Base-by-base conservation (phyloP, 92 coral and sea anemone species). In the Ricordea florida region DNA sequence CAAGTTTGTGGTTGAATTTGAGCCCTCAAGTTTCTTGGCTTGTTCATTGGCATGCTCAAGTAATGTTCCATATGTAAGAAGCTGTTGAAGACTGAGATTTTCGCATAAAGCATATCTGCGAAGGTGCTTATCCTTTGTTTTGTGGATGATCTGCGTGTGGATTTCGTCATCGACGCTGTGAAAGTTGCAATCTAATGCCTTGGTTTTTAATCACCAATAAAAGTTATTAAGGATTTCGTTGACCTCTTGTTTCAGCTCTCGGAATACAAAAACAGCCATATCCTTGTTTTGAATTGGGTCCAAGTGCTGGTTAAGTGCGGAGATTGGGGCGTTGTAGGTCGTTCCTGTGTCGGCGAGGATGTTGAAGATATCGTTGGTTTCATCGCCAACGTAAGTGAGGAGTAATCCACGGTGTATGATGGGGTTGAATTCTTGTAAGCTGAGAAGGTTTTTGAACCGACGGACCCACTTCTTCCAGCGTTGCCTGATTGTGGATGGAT, bases 361-460 rank as follows among this genome's bases (percentile, higher is more conserved):
- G n/a, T n/a, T n/a, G n/a, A n/a, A n/a, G n/a, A n/a, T 57, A 69
- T 78, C 85, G 58, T 66, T 78, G n/a, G 66, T 41, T 53, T 58
- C 17, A 28, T 78, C 77, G 45, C 84, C 78, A 2, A 67, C 60
- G 43, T 78, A 66, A 4, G 83, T 76, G 24, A 76, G 42, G 16
- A 76, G 40, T 20, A 79, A 27, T 37, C 85, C 85, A 25, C 72
- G 14, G 30, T 38, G 49, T 26, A 79, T 53, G 10, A 58, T 36
- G 7, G 79, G 52, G 65, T 79, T 78, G 70, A 68, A 79, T 67
- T 79, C 78, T 31, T 78, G 69, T n/a, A 79, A 52, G 78, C 70
- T 79, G 14, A 79, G 57, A 2, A 66, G 32, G 48, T 79, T 67
- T 67, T 66, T 69, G 24, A 78, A 67, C 9, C 84, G 34, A n/a